Evolutionary conservation across 2,888 invertebrate genomes (phyloP).

Genomic region (Villa cingulata): DNA sequence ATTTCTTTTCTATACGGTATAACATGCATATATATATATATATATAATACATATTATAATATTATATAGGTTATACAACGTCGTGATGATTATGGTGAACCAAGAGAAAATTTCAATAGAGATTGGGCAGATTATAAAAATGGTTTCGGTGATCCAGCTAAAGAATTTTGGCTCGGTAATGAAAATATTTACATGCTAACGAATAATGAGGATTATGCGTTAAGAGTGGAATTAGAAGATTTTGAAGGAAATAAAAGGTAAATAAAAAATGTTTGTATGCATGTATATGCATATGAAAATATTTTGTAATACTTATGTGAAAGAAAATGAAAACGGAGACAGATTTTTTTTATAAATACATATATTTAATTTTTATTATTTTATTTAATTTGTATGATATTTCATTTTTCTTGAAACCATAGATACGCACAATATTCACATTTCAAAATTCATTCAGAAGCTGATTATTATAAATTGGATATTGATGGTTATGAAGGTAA

Average conservation of each 20-base stretch:
- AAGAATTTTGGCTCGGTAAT: slow-evolving; percentile 87
- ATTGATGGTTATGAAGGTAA: slow-evolving; percentile 86
- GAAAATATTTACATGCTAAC: slow-evolving; percentile 89
- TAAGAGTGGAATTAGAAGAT: slow-evolving; percentile 78
- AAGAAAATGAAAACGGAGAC: background rate
- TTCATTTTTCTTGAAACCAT: slow-evolving; percentile 16
- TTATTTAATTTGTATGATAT: background rate
- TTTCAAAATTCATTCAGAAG: slow-evolving; percentile 84
- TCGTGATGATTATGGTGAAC: slow-evolving; percentile 74
- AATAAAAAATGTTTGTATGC: slow-evolving; percentile 1
- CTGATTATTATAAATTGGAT: slow-evolving; percentile 81
- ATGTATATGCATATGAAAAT: background rate
- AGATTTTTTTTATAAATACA: too few relatives aligned
- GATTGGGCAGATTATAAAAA: slow-evolving; percentile 90
- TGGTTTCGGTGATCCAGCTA: slow-evolving; percentile 79
- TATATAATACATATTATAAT: too few relatives aligned
- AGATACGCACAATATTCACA: slow-evolving; percentile 84
- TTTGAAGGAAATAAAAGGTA: slow-evolving; percentile 86
- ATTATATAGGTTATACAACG: slow-evolving; percentile 79
- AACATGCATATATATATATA: too few relatives aligned
- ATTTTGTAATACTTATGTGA: background rate
- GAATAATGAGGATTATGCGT: slow-evolving; percentile 78
- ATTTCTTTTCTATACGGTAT: too few relatives aligned
- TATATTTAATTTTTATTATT: background rate
- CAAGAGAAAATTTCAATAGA: slow-evolving; percentile 78